Percentiles rank a stretch among this genome's conserved stretches.
Evolutionary conservation across 2,113 vertebrate species (phyloP).

Genomic region (Gallinago jamesoni): DNA sequence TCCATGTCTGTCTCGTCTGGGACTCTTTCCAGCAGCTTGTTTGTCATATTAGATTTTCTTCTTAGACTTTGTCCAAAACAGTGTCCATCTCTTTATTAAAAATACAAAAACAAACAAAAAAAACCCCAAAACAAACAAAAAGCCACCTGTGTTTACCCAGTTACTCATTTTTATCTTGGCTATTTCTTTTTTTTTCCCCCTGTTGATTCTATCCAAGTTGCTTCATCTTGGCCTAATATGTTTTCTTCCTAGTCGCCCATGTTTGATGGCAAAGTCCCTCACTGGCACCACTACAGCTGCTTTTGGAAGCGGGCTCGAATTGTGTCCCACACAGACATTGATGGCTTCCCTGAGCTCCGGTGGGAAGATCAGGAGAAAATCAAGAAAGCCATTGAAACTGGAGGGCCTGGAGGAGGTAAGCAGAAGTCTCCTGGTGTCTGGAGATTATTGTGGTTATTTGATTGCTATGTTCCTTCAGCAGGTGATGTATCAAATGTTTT

Average conservation of each 20-base stretch:
- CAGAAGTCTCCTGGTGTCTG: background rate
- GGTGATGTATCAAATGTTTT: background rate
- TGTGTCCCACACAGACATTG: constrained; percentile 82
- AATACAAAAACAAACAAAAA: background rate
- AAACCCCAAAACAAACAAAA: background rate
- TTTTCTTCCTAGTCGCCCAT: constrained; percentile 85
- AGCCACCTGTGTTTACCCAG: background rate
- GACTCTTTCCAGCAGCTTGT: background rate
- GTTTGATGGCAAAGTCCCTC: constrained; percentile 97
- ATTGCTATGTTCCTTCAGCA: background rate
- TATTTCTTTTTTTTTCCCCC: rapidly evolving
- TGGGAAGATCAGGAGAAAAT: constrained; percentile 98
- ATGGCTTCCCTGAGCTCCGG: constrained; percentile 88
- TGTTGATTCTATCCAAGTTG: background rate
- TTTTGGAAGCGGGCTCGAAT: constrained; percentile 91
- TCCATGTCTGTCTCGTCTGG: background rate
- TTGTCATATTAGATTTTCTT: background rate
- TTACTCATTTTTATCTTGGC: background rate
- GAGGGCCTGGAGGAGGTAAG: constrained; percentile 76
- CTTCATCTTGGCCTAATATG: background rate
- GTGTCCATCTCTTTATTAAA: background rate
- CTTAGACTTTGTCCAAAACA: background rate
- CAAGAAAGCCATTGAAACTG: constrained; percentile 90
- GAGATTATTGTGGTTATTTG: background rate
- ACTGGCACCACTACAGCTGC: constrained; percentile 97